A percentile compares a stretch with the other conserved stretches of the same genome.
These are phyloP conservation scores for Conopomorpha cramerella DNA, from an alignment of 1,140 invertebrate genomes.

Conservation along the genomic window DNA sequence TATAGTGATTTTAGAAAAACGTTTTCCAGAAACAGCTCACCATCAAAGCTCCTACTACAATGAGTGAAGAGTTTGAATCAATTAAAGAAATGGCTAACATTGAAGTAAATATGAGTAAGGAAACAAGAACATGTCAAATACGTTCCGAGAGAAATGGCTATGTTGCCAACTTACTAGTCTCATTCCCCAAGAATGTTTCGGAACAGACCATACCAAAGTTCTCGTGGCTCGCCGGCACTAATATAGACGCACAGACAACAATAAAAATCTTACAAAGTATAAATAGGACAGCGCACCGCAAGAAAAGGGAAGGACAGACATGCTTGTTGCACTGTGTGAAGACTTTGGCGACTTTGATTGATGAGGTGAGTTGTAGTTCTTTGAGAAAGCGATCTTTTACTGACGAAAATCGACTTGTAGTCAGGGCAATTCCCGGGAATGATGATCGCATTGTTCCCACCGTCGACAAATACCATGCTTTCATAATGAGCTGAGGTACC, in stretches of 20 bases:
- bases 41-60: conserved; percentile 29
- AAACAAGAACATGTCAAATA: conserved; percentile 73
- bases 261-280: conserved; percentile 56
- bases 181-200: conserved; percentile 77
- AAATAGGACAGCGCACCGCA: conserved; percentile 49
- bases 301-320: conserved; percentile 44
- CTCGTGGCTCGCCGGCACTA: conserved; percentile 53
- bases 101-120: conserved; percentile 79
- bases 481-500: no score
- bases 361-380: conserved; percentile 38
- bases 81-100: conserved; percentile 83
- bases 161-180: conserved; percentile 76
- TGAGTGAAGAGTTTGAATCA: conserved; percentile 83
- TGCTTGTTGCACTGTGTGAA: conserved; percentile 53
- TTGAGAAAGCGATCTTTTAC: no score
- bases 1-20: no score
- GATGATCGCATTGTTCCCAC: no score
- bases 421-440: no score
- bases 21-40: conserved; percentile 33
- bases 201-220: conserved; percentile 54
- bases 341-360: conserved; percentile 45
- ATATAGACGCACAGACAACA: conserved; percentile 45
- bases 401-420: no score
- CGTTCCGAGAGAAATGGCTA: conserved; percentile 74
- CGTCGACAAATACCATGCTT: no score